A percentile compares a stretch with the other conserved stretches of the same genome.
Evolutionary conservation across 2,888 invertebrate species (phyloP).

Genomic region (Nowickia ferox): DNA sequence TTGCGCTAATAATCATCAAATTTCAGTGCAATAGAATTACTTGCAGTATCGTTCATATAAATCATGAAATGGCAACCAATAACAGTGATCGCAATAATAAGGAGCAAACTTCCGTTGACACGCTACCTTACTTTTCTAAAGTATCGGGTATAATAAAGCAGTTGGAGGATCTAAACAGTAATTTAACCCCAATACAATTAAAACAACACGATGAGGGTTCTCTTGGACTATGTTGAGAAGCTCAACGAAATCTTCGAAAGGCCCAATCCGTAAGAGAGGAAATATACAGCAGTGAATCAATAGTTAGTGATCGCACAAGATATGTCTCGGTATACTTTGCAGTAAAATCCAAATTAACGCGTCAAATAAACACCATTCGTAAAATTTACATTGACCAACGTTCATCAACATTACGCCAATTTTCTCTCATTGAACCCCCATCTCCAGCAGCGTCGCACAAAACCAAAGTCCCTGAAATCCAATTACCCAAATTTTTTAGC

Average conservation of each 20-base stretch:
- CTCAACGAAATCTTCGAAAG: not conserved
- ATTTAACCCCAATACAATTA: not conserved
- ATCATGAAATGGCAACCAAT: not conserved
- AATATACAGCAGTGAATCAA: not conserved
- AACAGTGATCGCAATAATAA: not conserved
- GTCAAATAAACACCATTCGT: not conserved
- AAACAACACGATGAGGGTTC: not conserved
- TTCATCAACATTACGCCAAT: conserved; percentile 34
- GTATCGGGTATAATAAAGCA: not conserved
- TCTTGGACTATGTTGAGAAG: not conserved
- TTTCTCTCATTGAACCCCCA: conserved; percentile 12
- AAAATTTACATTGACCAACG: not conserved
- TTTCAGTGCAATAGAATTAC: too few relatives aligned
- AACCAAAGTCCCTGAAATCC: conserved; percentile 52
- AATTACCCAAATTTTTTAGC: conserved; percentile 63
- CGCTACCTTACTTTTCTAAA: not conserved
- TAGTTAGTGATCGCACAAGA: not conserved
- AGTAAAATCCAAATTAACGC: conserved; percentile 6
- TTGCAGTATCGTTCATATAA: not conserved
- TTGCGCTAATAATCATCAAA: too few relatives aligned
- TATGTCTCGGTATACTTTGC: not conserved
- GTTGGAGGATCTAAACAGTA: not conserved
- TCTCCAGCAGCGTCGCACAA: not conserved
- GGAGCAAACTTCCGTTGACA: not conserved
- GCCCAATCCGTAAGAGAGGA: not conserved